Evolutionary conservation across 2,888 invertebrate species (phyloP).

Genomic region (Oligia fasciuncula): DNA sequence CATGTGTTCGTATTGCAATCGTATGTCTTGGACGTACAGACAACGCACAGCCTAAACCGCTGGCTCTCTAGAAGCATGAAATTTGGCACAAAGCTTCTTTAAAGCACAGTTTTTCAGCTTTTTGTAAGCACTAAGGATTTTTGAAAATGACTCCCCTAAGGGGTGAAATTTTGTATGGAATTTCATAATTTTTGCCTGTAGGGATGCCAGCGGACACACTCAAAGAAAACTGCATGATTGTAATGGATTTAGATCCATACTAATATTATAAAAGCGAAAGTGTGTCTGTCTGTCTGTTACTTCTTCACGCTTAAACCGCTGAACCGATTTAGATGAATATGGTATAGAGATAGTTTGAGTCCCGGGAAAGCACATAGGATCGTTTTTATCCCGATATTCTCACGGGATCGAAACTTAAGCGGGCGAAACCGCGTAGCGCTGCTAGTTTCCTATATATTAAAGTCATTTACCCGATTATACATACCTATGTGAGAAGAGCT

Average conservation of each 20-base stretch:
- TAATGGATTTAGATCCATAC: not conserved
- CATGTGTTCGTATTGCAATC: not conserved
- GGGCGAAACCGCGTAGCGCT: too few species aligned
- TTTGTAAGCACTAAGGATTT: not conserved
- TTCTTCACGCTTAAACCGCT: too few species aligned
- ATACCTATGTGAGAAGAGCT: slow-evolving; percentile 84
- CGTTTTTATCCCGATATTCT: too few species aligned
- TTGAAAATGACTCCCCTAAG: not conserved
- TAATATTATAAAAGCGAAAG: too few species aligned
- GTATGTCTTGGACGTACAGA: not conserved
- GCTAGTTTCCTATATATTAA: not conserved
- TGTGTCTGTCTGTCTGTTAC: too few species aligned
- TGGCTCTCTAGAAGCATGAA: not conserved
- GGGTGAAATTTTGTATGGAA: not conserved
- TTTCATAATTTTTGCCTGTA: not conserved
- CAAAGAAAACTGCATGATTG: not conserved
- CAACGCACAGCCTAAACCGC: not conserved
- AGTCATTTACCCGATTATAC: not conserved
- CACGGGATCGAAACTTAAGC: too few species aligned
- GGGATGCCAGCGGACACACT: not conserved
- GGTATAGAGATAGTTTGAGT: too few species aligned
- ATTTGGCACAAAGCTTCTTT: not conserved
- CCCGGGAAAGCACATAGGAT: too few species aligned
- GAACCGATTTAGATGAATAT: too few species aligned
- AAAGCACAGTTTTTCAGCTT: too few species aligned